Conservation (phyloP, 2,888 invertebrate species). For the Harpalus rufipes region DNA sequence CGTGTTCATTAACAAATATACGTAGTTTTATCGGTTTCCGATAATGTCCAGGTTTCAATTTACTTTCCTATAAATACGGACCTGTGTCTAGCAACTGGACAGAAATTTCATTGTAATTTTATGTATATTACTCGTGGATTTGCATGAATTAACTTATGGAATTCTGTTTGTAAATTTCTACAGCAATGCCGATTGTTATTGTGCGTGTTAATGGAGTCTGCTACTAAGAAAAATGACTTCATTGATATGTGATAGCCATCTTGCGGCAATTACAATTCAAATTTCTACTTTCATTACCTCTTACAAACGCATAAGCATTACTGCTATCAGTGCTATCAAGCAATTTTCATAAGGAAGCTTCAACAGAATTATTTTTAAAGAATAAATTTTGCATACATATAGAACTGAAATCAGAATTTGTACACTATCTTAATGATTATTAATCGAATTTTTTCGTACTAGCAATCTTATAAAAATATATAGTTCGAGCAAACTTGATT, state of each 20-base stretch:
- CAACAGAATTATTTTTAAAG: no score
- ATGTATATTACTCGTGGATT: conserved; percentile 62
- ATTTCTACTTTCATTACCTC: not conserved
- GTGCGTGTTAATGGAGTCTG: conserved; percentile 13
- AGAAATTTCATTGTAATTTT: conserved; percentile 62
- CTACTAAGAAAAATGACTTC: not conserved
- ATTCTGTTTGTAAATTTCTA: conserved; percentile 59
- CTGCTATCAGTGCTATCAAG: not conserved
- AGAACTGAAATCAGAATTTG: no score
- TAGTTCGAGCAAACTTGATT: no score
- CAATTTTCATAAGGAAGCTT: not conserved
- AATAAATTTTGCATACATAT: no score
- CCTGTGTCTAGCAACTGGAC: conserved; percentile 47
- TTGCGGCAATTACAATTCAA: conserved; percentile 16
- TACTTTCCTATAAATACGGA: conserved; percentile 61
- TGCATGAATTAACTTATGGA: conserved; percentile 65
- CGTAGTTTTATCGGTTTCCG: conserved; percentile 61
- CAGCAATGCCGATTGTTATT: conserved; percentile 10
- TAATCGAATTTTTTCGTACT: no score
- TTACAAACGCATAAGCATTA: not conserved
- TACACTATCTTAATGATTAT: no score
- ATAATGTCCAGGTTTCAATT: conserved; percentile 61
- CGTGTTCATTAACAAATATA: conserved; percentile 61
- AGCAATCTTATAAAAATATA: no score
- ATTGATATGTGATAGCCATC: conserved; percentile 10